These are phyloP conservation scores for Meda fulgida DNA, from an alignment of 2,797 vertebrate species.

Conservation along the genomic window DNA sequence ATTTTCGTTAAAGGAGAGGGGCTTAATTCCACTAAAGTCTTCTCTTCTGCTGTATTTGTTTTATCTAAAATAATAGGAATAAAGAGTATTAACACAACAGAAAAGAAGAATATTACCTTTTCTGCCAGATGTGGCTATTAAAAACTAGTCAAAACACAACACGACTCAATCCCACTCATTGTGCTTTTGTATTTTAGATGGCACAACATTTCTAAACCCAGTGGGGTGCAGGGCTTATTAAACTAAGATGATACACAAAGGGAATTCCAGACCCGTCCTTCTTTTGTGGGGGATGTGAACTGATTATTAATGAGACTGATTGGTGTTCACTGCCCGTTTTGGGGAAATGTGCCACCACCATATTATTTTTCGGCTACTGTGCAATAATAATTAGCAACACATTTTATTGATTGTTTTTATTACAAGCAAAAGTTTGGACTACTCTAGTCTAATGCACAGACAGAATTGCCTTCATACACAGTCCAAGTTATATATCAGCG, in stretches of 20 bases:
- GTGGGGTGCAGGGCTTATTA: conserved; percentile 48
- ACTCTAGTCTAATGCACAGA: conserved; percentile 43
- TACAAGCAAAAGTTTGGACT: conserved; percentile 46
- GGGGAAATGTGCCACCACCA: conserved; percentile 59
- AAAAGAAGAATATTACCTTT: neutral
- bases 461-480: neutral
- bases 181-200: neutral
- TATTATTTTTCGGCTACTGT: conserved; percentile 68
- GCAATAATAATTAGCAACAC: conserved; percentile 69
- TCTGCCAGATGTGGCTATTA: neutral
- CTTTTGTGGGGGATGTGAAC: conserved; percentile 58
- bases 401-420: conserved; percentile 43
- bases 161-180: too few species aligned
- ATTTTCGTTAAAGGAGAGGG: conserved; percentile 69
- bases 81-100: neutral
- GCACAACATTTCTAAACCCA: conserved; percentile 14
- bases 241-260: conserved; percentile 57
- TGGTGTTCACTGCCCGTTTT: conserved; percentile 41
- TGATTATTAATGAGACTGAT: conserved; percentile 62
- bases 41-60: conserved; percentile 17
- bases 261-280: conserved; percentile 55
- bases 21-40: conserved; percentile 6
- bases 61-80: conserved; percentile 29
- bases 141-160: conserved; percentile 1
- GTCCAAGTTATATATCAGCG: neutral